These are phyloP conservation scores for Rhodinocichla rosea DNA, from an alignment of 2,113 vertebrate genomes.

Conservation along the genomic window DNA sequence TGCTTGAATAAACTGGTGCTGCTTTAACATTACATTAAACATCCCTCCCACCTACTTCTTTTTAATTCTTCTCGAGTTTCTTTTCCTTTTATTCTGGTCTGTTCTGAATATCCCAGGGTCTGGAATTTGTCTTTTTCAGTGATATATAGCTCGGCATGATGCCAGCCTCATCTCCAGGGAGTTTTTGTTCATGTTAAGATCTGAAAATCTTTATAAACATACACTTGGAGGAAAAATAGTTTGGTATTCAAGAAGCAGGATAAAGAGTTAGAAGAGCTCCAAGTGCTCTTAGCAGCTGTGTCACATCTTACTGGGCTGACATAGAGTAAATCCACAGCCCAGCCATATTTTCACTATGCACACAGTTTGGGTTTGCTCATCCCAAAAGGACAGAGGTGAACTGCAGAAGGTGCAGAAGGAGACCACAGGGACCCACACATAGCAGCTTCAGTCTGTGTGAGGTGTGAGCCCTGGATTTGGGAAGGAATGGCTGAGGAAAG, in stretches of 20 bases:
- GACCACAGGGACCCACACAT: not conserved
- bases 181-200: not conserved
- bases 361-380: not conserved
- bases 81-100: not conserved
- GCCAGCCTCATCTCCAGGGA: not conserved
- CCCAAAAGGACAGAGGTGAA: not conserved
- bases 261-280: not conserved
- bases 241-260: not conserved
- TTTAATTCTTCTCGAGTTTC: not conserved
- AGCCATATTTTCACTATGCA: rapidly evolving
- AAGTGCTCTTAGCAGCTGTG: not conserved
- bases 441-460: not conserved
- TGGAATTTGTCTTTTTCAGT: not conserved
- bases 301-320: not conserved
- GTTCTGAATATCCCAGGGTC: not conserved
- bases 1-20: not conserved
- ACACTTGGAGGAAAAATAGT: not conserved
- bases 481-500: not conserved
- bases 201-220: constrained; percentile 1
- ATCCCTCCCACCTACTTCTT: not conserved
- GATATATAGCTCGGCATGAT: not conserved
- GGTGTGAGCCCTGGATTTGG: not conserved
- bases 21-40: not conserved
- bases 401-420: not conserved
- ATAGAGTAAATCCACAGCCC: not conserved